These are phyloP conservation scores for Zaprionus taronus DNA, from an alignment of 1,140 invertebrate genomes.

Conservation along the genomic window DNA sequence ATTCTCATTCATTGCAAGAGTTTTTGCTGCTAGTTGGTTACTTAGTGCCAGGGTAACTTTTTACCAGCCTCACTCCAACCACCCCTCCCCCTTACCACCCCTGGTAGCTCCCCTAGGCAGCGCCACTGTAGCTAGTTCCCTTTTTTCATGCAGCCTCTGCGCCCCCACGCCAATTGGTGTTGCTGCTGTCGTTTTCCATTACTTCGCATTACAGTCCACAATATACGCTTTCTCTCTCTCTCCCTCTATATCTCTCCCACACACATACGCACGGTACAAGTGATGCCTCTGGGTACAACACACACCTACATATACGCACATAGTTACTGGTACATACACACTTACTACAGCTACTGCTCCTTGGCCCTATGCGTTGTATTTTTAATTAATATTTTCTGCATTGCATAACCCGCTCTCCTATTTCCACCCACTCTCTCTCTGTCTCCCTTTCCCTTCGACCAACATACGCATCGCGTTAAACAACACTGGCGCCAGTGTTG, in stretches of 20 bases:
- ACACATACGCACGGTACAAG: conserved; percentile 1
- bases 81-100: neutral
- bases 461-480: conserved; percentile 33
- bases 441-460: neutral
- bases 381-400: conserved; percentile 76
- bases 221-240: neutral
- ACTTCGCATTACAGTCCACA: conserved; percentile 28
- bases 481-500: conserved; percentile 46
- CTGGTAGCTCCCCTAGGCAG: neutral
- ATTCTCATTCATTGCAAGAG: conserved; percentile 69
- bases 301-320: conserved; percentile 4
- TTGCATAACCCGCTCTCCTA: conserved; percentile 31
- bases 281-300: neutral
- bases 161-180: conserved; percentile 4
- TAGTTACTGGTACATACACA: neutral
- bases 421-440: neutral
- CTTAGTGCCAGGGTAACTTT: conserved; percentile 52
- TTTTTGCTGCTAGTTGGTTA: conserved; percentile 65
- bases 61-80: neutral
- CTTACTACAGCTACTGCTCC: conserved; percentile 5
- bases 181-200: conserved; percentile 42
- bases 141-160: neutral
- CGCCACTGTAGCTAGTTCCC: conserved; percentile 12
- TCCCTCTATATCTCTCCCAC: neutral
- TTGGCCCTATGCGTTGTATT: conserved; percentile 41